Conservation (phyloP, 2,888 invertebrate species). For the Dicranocentrus wangi region DNA sequence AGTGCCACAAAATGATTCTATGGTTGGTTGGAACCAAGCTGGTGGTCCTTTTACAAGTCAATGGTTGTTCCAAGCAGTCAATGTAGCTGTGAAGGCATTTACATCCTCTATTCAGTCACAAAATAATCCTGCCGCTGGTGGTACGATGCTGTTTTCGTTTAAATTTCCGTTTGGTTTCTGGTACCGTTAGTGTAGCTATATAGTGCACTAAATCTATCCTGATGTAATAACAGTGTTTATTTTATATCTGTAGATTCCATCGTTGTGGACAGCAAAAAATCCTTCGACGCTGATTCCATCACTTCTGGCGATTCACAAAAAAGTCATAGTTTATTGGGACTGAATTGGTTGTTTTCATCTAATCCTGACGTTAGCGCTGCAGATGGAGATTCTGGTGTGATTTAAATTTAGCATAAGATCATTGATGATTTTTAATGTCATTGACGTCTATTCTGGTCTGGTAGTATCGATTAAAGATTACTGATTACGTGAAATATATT, state of each 20-base stretch:
- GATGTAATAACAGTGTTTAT: too few relatives aligned
- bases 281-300: slow-evolving; percentile 68
- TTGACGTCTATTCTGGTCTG: not conserved
- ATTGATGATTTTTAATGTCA: not conserved
- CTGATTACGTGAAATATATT: not conserved
- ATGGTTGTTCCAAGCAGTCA: slow-evolving; percentile 73
- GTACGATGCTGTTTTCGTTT: too few relatives aligned
- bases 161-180: not conserved
- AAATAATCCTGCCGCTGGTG: not conserved
- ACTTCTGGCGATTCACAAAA: slow-evolving; percentile 71
- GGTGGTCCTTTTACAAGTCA: slow-evolving; percentile 72
- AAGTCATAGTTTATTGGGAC: slow-evolving; percentile 78
- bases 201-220: not conserved
- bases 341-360: slow-evolving; percentile 81
- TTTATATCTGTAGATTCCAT: too few relatives aligned
- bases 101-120: slow-evolving; percentile 49
- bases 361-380: slow-evolving; percentile 63
- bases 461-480: too few relatives aligned
- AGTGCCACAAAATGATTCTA: slow-evolving; percentile 69
- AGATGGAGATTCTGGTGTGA: slow-evolving; percentile 50
- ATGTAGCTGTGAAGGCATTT: slow-evolving; percentile 70
- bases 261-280: slow-evolving; percentile 31
- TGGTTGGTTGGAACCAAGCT: slow-evolving; percentile 70
- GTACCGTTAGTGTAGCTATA: not conserved
- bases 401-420: not conserved